Percentiles rank a stretch among this genome's conserved stretches.
Evolutionary conservation across 2,797 vertebrate species (phyloP).

Genomic region (Acipenser oxyrinchus): DNA sequence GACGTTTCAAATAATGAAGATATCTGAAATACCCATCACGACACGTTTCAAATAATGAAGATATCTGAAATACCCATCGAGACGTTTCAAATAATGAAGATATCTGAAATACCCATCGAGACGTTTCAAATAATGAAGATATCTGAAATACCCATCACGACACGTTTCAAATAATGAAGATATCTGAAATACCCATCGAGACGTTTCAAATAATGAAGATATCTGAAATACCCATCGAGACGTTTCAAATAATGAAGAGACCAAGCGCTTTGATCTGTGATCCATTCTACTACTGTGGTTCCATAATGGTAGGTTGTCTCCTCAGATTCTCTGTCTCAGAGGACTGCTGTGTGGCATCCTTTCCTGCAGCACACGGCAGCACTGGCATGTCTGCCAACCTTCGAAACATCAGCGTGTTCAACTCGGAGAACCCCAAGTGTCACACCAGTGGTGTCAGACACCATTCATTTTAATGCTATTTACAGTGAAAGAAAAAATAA

Average conservation of each 20-base stretch:
- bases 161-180: too few relatives aligned
- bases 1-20: too few relatives aligned
- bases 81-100: too few relatives aligned
- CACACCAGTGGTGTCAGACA: constrained; percentile 55
- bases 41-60: too few relatives aligned
- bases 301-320: constrained; percentile 39
- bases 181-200: too few relatives aligned
- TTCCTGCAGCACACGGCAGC: constrained; percentile 36
- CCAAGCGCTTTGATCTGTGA: constrained; percentile 38
- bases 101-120: too few relatives aligned
- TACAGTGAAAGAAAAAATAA: constrained; percentile 60
- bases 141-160: too few relatives aligned
- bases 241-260: constrained; percentile 1
- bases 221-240: not conserved
- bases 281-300: constrained; percentile 33
- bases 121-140: too few relatives aligned
- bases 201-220: not conserved
- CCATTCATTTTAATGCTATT: constrained; percentile 66
- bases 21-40: too few relatives aligned
- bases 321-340: constrained; percentile 25
- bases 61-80: too few relatives aligned
- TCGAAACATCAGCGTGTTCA: constrained; percentile 66
- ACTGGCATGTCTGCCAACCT: constrained; percentile 49
- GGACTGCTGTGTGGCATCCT: constrained; percentile 47
- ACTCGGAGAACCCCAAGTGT: constrained; percentile 48